These are phyloP conservation scores for Thaumatotibia leucotreta DNA, from an alignment of 1,140 invertebrate species.

Conservation along the genomic window DNA sequence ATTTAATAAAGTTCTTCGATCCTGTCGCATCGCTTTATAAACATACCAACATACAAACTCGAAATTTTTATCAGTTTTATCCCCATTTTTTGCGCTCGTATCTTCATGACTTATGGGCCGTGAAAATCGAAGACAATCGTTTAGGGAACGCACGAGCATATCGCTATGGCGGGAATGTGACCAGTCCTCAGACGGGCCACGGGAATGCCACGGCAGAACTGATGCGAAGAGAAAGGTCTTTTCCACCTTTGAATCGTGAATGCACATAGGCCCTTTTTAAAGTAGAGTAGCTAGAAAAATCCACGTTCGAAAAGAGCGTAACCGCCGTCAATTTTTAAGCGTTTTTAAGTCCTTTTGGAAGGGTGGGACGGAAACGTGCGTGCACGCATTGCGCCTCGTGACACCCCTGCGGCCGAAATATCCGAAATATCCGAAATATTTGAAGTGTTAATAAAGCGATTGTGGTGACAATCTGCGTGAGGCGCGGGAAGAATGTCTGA, in stretches of 20 bases:
- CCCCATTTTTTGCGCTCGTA: slow-evolving; percentile 16
- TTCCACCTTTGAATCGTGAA: background rate
- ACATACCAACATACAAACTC: too few species aligned
- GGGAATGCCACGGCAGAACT: slow-evolving; percentile 31
- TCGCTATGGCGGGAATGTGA: slow-evolving; percentile 53
- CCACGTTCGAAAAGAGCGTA: background rate
- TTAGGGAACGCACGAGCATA: slow-evolving; percentile 42
- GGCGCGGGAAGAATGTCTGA: background rate
- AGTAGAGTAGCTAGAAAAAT: background rate
- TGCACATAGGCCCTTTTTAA: background rate
- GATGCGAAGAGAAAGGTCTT: slow-evolving; percentile 36
- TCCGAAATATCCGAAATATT: too few species aligned
- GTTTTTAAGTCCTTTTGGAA: background rate
- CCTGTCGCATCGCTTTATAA: too few species aligned
- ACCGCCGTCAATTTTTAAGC: background rate
- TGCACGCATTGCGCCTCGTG: background rate
- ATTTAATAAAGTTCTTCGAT: too few species aligned
- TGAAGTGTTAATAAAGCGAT: background rate
- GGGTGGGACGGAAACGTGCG: background rate
- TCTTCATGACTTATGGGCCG: slow-evolving; percentile 20
- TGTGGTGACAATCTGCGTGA: background rate
- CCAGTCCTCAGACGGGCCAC: slow-evolving; percentile 29
- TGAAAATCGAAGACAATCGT: slow-evolving; percentile 45
- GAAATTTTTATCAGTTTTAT: too few species aligned
- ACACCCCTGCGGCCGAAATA: background rate